phyloP scores from a whole-genome alignment of 1,140 invertebrate species.

The Bombus superbus region DNA sequence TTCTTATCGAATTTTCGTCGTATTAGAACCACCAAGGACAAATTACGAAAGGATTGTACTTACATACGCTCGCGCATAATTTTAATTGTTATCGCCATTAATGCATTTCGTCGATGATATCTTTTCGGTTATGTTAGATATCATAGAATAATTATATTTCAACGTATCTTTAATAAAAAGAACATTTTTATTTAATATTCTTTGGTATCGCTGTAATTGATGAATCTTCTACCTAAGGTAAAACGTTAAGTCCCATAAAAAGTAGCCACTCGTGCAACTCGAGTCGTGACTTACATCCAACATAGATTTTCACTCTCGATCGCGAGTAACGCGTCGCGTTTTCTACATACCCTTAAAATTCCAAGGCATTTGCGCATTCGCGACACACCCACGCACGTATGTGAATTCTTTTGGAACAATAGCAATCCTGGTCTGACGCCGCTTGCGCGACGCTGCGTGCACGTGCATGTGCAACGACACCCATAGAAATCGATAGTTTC shows the following conservation, averaged over 20 bases:
- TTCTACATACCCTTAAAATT: conserved; percentile 58
- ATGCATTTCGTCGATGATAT: background rate
- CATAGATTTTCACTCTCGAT: conserved; percentile 39
- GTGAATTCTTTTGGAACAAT: conserved; percentile 64
- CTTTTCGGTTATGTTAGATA: background rate
- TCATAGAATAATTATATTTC: conserved; percentile 17
- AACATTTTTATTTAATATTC: conserved; percentile 53
- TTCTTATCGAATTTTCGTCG: background rate
- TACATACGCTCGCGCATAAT: background rate
- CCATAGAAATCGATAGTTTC: conserved; percentile 8
- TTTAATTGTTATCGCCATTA: background rate
- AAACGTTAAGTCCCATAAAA: no score
- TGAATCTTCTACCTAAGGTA: background rate
- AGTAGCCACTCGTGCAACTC: background rate
- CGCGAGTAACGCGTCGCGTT: conserved; percentile 24
- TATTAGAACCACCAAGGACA: background rate
- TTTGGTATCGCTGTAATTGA: background rate
- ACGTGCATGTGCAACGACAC: conserved; percentile 39
- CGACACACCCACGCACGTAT: conserved; percentile 67
- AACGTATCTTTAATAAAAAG: conserved; percentile 32
- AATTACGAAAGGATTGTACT: conserved; percentile 14
- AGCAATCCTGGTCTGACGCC: background rate
- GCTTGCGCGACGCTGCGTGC: conserved; percentile 9
- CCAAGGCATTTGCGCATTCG: conserved; percentile 58
- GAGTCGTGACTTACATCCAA: background rate